Evolutionary conservation across 2,888 invertebrate species (phyloP).

Genomic region (Automeris io): DNA sequence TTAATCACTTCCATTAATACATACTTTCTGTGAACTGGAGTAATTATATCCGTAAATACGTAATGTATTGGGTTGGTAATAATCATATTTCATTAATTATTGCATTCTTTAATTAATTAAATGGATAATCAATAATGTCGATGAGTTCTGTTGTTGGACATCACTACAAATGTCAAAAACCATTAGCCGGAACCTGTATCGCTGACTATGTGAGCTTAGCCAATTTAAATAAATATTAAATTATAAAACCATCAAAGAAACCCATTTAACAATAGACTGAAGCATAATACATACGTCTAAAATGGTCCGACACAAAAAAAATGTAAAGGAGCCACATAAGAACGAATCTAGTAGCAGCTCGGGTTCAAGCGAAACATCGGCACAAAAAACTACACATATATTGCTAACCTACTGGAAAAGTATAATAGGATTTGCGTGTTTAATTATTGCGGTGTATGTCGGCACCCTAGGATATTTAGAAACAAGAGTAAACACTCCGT

Average conservation of each 20-base stretch:
- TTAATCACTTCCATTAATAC: no score
- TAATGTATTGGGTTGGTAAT: no score
- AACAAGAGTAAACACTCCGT: slow-evolving; percentile 92
- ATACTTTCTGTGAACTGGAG: no score
- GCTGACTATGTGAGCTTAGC: slow-evolving; percentile 7
- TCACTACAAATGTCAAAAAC: slow-evolving; percentile 9
- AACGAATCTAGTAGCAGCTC: slow-evolving; percentile 54
- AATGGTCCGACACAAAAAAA: slow-evolving; percentile 58
- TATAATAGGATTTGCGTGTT: slow-evolving; percentile 76
- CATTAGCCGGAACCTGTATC: not conserved
- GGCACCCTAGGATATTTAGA: slow-evolving; percentile 90
- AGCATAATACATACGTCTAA: slow-evolving; percentile 15
- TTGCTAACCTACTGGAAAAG: slow-evolving; percentile 76
- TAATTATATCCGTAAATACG: no score
- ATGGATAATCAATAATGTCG: no score
- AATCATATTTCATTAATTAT: no score
- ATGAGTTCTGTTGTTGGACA: no score
- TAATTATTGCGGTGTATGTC: slow-evolving; percentile 84
- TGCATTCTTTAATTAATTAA: no score
- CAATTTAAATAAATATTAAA: slow-evolving; percentile 19
- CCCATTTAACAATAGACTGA: slow-evolving; percentile 19
- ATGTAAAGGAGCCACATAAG: slow-evolving; percentile 31
- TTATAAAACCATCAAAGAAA: slow-evolving; percentile 31
- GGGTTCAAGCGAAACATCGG: slow-evolving; percentile 32
- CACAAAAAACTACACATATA: slow-evolving; percentile 30